These are phyloP conservation scores for Agonopterix subpropinquella DNA, from an alignment of 2,888 invertebrate genomes.

Conservation along the genomic window DNA sequence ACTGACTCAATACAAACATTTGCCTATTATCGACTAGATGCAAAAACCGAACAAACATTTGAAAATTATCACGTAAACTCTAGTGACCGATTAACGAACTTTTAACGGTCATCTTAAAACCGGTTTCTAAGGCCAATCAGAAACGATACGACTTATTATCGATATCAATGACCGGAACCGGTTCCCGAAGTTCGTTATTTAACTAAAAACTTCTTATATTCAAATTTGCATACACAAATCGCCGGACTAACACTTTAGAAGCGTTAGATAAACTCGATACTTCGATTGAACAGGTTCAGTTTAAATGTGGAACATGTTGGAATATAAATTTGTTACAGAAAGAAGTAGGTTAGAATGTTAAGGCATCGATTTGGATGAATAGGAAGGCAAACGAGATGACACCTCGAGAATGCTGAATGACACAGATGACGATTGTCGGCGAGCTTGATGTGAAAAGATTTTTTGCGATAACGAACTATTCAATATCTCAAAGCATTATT, in stretches of 20 bases:
- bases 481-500: too few species aligned
- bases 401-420: too few species aligned
- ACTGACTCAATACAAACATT: constrained; percentile 31
- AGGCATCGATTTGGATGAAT: constrained; percentile 12
- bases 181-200: constrained; percentile 21
- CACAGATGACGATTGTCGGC: too few species aligned
- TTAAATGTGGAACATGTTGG: constrained; percentile 30
- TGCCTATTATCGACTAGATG: constrained; percentile 35
- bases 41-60: constrained; percentile 37
- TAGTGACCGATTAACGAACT: constrained; percentile 37
- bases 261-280: constrained; percentile 13
- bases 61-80: constrained; percentile 35
- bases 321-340: constrained; percentile 34
- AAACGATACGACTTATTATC: constrained; percentile 13
- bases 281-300: constrained; percentile 20
- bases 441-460: too few species aligned
- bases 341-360: constrained; percentile 42
- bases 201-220: constrained; percentile 27
- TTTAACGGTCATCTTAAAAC: constrained; percentile 54
- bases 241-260: constrained; percentile 21
- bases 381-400: too few species aligned
- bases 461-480: too few species aligned
- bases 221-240: constrained; percentile 37
- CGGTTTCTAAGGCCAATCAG: constrained; percentile 37
- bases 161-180: constrained; percentile 37